Percentiles rank a stretch among this genome's conserved stretches.
These are phyloP conservation scores for Melanophora roralis DNA, from an alignment of 2,888 invertebrate genomes.

Conservation along the genomic window DNA sequence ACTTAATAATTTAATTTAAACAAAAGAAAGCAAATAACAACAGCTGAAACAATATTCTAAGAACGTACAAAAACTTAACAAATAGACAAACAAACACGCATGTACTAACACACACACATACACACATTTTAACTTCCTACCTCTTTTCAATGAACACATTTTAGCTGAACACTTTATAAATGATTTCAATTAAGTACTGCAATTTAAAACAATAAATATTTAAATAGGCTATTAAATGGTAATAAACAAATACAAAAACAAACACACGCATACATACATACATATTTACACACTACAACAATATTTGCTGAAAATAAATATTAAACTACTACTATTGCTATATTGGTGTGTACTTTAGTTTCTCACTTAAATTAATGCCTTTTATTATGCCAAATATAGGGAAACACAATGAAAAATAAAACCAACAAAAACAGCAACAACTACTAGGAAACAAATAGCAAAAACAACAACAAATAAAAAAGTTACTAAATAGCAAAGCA, in stretches of 20 bases:
- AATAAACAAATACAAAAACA: conserved; percentile 13
- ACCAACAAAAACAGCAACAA: conserved; percentile 1
- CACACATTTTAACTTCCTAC: not conserved
- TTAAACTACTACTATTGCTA: conserved; percentile 17
- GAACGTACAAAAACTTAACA: not conserved
- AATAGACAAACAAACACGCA: not conserved
- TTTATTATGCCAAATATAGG: not conserved
- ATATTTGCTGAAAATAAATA: not conserved
- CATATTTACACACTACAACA: not conserved
- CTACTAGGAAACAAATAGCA: not conserved
- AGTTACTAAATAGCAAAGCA: not conserved
- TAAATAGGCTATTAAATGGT: conserved; percentile 56
- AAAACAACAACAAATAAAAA: not conserved
- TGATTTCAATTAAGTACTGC: conserved; percentile 61
- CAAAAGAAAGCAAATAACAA: not conserved
- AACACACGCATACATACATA: not conserved
- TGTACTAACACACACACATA: not conserved
- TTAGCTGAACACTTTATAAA: conserved; percentile 52
- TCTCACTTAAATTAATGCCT: conserved; percentile 29
- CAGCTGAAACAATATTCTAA: not conserved
- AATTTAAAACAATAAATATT: conserved; percentile 62
- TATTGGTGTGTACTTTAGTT: not conserved
- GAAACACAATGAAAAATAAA: not conserved
- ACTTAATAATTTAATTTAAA: conserved; percentile 40
- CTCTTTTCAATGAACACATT: conserved; percentile 28